Percentiles rank a stretch among this genome's conserved stretches.
These are phyloP conservation scores for Drosophila tristis DNA, from an alignment of 1,140 invertebrate genomes.

Conservation along the genomic window DNA sequence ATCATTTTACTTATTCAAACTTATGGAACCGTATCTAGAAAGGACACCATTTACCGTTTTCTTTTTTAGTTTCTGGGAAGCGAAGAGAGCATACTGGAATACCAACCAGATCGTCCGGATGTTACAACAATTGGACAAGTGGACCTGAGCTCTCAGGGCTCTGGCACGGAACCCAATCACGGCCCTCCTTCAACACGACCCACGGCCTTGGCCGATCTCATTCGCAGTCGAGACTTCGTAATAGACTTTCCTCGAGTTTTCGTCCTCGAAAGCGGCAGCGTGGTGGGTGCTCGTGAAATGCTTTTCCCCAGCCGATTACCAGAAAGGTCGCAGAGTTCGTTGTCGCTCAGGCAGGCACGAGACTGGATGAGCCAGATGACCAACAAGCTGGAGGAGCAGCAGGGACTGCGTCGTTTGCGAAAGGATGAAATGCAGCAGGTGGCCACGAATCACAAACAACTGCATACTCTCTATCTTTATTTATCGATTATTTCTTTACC, in stretches of 20 bases:
- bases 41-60: slow-evolving; percentile 3
- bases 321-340: slow-evolving; percentile 76
- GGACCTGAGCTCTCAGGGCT: background rate
- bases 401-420: slow-evolving; percentile 64
- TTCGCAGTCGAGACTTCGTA: slow-evolving; percentile 77
- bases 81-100: slow-evolving; percentile 88
- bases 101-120: slow-evolving; percentile 60
- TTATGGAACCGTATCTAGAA: slow-evolving; percentile 8
- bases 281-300: slow-evolving; percentile 61
- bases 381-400: slow-evolving; percentile 79
- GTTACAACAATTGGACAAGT: background rate
- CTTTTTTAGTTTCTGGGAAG: slow-evolving; percentile 88
- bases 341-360: slow-evolving; percentile 70
- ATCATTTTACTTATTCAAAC: background rate
- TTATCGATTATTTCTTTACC: background rate
- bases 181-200: slow-evolving; percentile 3
- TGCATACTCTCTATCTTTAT: background rate
- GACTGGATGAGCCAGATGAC: slow-evolving; percentile 78
- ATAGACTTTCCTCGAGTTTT: slow-evolving; percentile 80
- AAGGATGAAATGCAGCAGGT: slow-evolving; percentile 82
- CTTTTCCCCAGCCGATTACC: slow-evolving; percentile 67
- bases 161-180: background rate
- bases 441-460: too few species aligned
- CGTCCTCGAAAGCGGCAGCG: slow-evolving; percentile 67
- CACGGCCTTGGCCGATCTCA: slow-evolving; percentile 61